Conservation (phyloP, 2,113 vertebrate species). For the Trochalopteron elliotii region DNA sequence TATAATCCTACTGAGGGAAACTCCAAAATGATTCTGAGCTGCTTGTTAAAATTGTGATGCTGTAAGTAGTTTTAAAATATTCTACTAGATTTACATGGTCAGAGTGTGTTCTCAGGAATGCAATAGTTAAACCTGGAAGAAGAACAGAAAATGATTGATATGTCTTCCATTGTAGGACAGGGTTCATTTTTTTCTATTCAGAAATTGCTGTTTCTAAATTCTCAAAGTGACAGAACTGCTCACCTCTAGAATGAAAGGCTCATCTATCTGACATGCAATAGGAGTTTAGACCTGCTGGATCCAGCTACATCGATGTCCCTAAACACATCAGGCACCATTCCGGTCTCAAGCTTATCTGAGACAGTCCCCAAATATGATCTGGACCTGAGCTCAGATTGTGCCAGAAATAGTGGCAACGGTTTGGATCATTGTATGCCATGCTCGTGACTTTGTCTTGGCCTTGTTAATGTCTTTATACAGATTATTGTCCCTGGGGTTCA, state of each 20-base stretch:
- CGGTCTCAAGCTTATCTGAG: not conserved
- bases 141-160: not conserved
- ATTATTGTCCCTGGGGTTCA: not conserved
- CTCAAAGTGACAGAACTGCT: not conserved
- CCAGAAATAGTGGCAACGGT: not conserved
- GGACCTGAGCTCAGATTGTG: not conserved
- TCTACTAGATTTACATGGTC: not conserved
- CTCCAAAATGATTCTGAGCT: not conserved
- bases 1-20: not conserved
- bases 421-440: not conserved
- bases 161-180: not conserved
- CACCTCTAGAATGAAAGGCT: not conserved
- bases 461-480: not conserved
- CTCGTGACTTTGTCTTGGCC: not conserved
- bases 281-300: not conserved
- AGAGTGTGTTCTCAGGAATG: not conserved
- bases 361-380: not conserved
- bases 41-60: not conserved
- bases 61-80: not conserved
- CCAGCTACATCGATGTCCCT: accelerated
- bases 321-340: not conserved
- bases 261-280: not conserved
- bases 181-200: not conserved
- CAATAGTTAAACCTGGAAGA: not conserved
- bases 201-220: not conserved